These are phyloP conservation scores for Hiodon alosoides DNA, from an alignment of 2,113 vertebrate species.

Conservation along the genomic window DNA sequence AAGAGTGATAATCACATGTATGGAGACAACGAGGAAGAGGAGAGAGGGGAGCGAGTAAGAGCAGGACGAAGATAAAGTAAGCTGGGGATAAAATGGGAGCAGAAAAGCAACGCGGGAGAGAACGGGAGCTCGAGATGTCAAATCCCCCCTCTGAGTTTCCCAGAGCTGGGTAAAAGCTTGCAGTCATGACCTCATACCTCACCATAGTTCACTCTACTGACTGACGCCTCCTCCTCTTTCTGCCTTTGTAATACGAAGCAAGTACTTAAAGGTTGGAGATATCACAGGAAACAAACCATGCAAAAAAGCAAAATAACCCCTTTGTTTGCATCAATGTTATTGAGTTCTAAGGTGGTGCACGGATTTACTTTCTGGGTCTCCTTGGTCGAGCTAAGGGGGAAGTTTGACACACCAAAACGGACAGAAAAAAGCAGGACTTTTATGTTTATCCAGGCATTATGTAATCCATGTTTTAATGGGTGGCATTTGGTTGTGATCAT, in stretches of 20 bases:
- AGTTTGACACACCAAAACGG: neutral
- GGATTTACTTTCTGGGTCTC: no score
- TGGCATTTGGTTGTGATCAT: conserved; percentile 38
- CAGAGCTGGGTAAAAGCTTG: no score
- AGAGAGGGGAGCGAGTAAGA: no score
- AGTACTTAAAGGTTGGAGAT: neutral
- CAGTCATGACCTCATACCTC: neutral
- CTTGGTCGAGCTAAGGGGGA: neutral
- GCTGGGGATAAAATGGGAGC: conserved; percentile 2
- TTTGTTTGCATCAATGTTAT: no score
- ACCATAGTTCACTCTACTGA: no score
- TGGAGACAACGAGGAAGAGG: no score
- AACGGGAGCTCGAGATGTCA: conserved; percentile 26
- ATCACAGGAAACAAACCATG: no score
- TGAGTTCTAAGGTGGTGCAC: no score
- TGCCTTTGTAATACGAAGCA: neutral
- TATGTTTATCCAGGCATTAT: conserved; percentile 28
- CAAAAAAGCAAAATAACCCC: no score
- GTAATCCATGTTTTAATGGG: conserved; percentile 22
- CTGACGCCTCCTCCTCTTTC: neutral
- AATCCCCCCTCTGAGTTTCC: neutral
- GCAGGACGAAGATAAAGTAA: no score
- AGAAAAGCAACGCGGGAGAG: conserved; percentile 40
- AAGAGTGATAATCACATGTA: no score
- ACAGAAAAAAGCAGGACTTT: conserved; percentile 25